Evolutionary conservation across 2,888 invertebrate species (phyloP).

Genomic region (Hyppa rectilinea): DNA sequence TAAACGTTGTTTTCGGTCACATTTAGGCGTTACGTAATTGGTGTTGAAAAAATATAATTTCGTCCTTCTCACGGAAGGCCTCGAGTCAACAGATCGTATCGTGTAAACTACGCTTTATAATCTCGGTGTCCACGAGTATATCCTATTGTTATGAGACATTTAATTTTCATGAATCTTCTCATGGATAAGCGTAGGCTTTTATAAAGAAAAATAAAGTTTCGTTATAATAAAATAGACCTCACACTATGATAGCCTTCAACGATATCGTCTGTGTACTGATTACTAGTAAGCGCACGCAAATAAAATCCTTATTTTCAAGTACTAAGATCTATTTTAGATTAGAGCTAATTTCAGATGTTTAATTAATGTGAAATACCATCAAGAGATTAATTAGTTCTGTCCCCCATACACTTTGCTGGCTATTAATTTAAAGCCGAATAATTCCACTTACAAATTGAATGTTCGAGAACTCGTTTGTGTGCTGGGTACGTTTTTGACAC

Average conservation of each 20-base stretch:
- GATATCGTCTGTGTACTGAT: conserved; percentile 67
- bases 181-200: conserved; percentile 70
- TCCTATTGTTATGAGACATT: conserved; percentile 82
- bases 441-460: conserved; percentile 84
- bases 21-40: conserved; percentile 80
- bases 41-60: conserved; percentile 85
- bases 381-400: conserved; percentile 88
- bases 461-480: conserved; percentile 79
- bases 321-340: conserved; percentile 60
- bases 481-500: conserved; percentile 75
- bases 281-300: conserved; percentile 52
- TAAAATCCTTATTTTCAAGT: conserved; percentile 47
- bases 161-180: conserved; percentile 83
- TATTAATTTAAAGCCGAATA: conserved; percentile 85
- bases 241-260: conserved; percentile 80
- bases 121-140: conserved; percentile 80
- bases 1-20: conserved; percentile 80
- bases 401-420: conserved; percentile 84
- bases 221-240: conserved; percentile 81
- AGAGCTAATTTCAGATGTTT: conserved; percentile 68
- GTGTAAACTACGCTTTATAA: conserved; percentile 85
- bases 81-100: conserved; percentile 82
- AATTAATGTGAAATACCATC: conserved; percentile 85
- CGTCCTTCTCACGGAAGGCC: conserved; percentile 83
- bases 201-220: conserved; percentile 71